Percentiles rank a stretch among this genome's conserved stretches.
Evolutionary conservation across 2,113 vertebrate genomes (phyloP).

Genomic region (Piaya cayana): DNA sequence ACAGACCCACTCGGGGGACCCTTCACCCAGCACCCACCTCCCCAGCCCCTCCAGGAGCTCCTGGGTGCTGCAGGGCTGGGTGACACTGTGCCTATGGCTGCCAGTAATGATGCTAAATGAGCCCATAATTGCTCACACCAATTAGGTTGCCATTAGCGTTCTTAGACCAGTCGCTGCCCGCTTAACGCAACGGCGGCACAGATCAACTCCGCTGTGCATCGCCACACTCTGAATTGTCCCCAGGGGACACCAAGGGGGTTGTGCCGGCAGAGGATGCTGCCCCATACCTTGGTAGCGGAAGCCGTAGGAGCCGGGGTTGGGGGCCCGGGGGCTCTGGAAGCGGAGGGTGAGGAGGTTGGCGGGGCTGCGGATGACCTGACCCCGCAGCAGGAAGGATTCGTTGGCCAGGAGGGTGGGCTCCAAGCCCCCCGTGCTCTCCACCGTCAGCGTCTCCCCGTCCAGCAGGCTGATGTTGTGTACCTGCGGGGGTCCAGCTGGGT

Average conservation of each 20-base stretch:
- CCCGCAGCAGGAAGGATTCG: conserved; percentile 89
- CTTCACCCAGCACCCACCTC: background rate
- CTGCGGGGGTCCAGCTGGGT: conserved; percentile 53
- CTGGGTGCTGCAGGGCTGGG: background rate
- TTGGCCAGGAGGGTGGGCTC: conserved; percentile 90
- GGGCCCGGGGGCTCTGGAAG: conserved; percentile 82
- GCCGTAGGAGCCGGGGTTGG: conserved; percentile 79
- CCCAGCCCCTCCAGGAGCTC: background rate
- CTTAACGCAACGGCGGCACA: conserved; percentile 18
- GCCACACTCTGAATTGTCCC: background rate
- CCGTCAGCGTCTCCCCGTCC: conserved; percentile 84
- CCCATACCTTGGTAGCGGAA: conserved; percentile 89
- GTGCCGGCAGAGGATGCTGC: accelerated
- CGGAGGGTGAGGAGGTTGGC: conserved; percentile 88
- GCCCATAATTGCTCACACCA: conserved; percentile 45
- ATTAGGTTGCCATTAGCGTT: conserved; percentile 55
- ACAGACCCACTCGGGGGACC: accelerated
- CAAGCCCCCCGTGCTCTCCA: conserved; percentile 83
- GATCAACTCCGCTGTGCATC: background rate
- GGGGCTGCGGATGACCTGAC: conserved; percentile 90
- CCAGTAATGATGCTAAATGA: conserved; percentile 13
- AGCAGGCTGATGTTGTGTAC: conserved; percentile 90
- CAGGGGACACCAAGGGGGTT: accelerated
- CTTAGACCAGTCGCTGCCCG: background rate
- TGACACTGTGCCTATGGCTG: background rate